Base-by-base conservation (phyloP, 2,888 invertebrate genomes). In the Melanophora roralis region DNA sequence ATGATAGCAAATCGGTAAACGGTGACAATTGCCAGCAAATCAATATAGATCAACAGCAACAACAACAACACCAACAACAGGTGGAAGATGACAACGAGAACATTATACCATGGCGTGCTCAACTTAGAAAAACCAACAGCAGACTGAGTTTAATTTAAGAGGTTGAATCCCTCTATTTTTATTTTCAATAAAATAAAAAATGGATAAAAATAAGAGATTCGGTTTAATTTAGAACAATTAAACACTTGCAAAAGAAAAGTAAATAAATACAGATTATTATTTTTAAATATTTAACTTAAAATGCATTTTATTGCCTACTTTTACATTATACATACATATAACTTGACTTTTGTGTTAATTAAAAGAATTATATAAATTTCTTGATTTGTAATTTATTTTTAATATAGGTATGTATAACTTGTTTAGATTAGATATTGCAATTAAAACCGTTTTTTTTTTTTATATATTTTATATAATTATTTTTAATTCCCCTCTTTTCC, bases 61-160 rank as follows among this genome's bases (percentile, higher is more conserved):
- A 55, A 12, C 64, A 72, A 14, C 21, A 84, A 78, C 71, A 80
- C 53, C 69, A 84, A 83, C 47, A 84, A 85, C 79, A 82, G 5
- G 91, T 91, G 23, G 91, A 92, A 69, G 92, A 93, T 45, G 93
- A 93, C 81, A 92, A 91, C 74, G 92, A 93, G 36, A 93, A 93
- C 85, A 95, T 96, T 65, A 96, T 96, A 79, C 97, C 97, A 1
- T 97, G 97, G 97, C 92, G 96, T 85, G 96, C 96, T 34, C 96
- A 96, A 86, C 91, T 97, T 57, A 93, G 96, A 87, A 97, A 97
- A 90, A 97, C 97, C 14, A 96, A 96, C 90, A 96, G 96, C 91
- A 96, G 95, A 88, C 92, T 97, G 79, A 96, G 95, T 89, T 92
- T 96, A 84, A 92, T 96, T 86, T 96, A 88, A 93, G 86, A 7